phyloP scores from a whole-genome alignment of 2,113 vertebrate genomes.

The Podarcis cretensis region DNA sequence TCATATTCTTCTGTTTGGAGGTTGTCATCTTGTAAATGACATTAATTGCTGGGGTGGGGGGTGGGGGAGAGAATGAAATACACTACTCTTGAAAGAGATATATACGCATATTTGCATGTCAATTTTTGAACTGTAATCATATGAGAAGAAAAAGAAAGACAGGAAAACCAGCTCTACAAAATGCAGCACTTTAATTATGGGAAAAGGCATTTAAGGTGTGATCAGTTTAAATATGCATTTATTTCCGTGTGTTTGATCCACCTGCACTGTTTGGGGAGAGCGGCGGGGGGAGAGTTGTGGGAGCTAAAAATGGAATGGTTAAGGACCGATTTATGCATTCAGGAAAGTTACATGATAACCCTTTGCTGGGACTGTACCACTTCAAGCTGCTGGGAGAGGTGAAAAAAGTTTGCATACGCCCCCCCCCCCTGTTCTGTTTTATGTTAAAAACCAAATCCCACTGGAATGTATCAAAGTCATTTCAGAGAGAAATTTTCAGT shows the following conservation, averaged over 20 bases:
- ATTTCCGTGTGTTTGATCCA: not conserved
- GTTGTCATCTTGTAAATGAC: not conserved
- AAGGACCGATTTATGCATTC: not conserved
- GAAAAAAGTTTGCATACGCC: no score
- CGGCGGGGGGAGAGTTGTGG: not conserved
- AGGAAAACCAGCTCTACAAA: not conserved
- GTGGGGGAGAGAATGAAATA: not conserved
- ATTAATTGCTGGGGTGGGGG: slow-evolving; percentile 10
- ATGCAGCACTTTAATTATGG: not conserved
- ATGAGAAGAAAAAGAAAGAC: not conserved
- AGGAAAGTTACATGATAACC: not conserved
- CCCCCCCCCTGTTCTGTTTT: no score
- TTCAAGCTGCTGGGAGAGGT: not conserved
- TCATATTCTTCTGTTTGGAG: not conserved
- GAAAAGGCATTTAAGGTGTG: not conserved
- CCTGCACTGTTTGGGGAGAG: not conserved
- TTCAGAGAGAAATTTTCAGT: no score
- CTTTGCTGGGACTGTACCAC: not conserved
- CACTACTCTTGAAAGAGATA: not conserved
- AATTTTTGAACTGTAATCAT: not conserved
- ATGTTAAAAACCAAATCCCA: no score
- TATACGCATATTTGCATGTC: not conserved
- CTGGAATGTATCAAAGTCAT: no score
- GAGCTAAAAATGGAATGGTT: not conserved
- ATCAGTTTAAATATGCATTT: not conserved